Evolutionary conservation across 2,888 invertebrate species (phyloP).

Genomic region (Hirtodrosophila cameraria): DNA sequence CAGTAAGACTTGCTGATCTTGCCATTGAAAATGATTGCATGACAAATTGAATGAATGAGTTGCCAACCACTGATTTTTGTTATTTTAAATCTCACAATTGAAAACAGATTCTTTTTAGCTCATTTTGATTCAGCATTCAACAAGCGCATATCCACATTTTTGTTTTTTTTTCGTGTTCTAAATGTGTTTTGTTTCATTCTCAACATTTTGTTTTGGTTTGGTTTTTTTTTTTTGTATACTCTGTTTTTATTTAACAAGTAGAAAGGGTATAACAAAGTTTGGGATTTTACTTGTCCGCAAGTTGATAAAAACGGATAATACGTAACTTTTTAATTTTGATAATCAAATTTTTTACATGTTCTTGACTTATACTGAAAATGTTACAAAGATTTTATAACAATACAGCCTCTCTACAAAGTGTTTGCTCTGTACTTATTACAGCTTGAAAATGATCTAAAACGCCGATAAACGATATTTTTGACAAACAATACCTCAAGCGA

Average conservation of each 20-base stretch:
- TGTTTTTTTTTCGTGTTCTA: slow-evolving; percentile 6
- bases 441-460: too few relatives aligned
- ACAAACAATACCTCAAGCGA: too few relatives aligned
- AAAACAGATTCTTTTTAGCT: slow-evolving; percentile 19
- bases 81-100: slow-evolving; percentile 15
- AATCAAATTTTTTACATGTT: too few relatives aligned
- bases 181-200: slow-evolving; percentile 33
- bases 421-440: too few relatives aligned
- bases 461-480: too few relatives aligned
- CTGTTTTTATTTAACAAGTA: neutral
- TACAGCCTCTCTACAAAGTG: too few relatives aligned
- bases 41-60: slow-evolving; percentile 17
- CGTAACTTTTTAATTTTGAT: too few relatives aligned
- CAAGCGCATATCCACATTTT: slow-evolving; percentile 2
- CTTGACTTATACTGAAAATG: too few relatives aligned
- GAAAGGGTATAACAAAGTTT: too few relatives aligned
- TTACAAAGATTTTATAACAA: too few relatives aligned
- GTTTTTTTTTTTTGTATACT: slow-evolving; percentile 1
- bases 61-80: neutral
- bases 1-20: slow-evolving; percentile 17
- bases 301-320: too few relatives aligned
- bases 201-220: slow-evolving; percentile 4
- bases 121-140: slow-evolving; percentile 18
- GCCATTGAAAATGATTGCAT: slow-evolving; percentile 9
- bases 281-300: too few relatives aligned